These are phyloP conservation scores for Euproctis similis DNA, from an alignment of 2,888 invertebrate species.

Conservation along the genomic window DNA sequence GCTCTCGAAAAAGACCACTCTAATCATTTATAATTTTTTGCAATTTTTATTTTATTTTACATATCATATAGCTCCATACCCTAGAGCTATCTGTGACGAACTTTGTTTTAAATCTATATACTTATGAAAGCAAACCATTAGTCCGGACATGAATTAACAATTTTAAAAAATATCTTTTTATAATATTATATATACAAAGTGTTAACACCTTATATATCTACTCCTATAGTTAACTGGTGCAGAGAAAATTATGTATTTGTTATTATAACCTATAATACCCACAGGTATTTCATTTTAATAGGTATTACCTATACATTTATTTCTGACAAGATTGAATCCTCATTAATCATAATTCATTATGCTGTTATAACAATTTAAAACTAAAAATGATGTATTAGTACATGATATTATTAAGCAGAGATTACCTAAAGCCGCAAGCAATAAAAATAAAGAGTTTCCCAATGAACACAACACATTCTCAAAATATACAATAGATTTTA, in stretches of 20 bases:
- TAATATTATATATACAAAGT: slow-evolving; percentile 51
- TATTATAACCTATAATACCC: slow-evolving; percentile 34
- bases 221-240: slow-evolving; percentile 37
- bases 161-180: slow-evolving; percentile 54
- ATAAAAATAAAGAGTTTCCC: slow-evolving; percentile 29
- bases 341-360: slow-evolving; percentile 35
- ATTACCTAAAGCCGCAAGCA: slow-evolving; percentile 59
- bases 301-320: slow-evolving; percentile 11
- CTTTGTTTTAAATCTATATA: slow-evolving; percentile 49
- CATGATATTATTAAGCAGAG: slow-evolving; percentile 38
- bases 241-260: slow-evolving; percentile 41
- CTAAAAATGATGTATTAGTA: slow-evolving; percentile 30
- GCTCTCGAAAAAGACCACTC: slow-evolving; percentile 41
- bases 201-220: slow-evolving; percentile 37
- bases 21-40: slow-evolving; percentile 58
- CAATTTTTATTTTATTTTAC: slow-evolving; percentile 66
- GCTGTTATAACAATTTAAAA: slow-evolving; percentile 39
- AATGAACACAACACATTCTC: slow-evolving; percentile 37
- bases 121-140: slow-evolving; percentile 53
- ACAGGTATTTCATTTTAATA: slow-evolving; percentile 12
- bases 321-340: slow-evolving; percentile 36
- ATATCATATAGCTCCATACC: slow-evolving; percentile 59
- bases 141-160: slow-evolving; percentile 51
- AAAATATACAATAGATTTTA: slow-evolving; percentile 42
- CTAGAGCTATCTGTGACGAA: slow-evolving; percentile 66